Percentiles rank a stretch among this genome's conserved stretches.
Evolutionary conservation across 35 echinoderm and acorn worm genomes (phyloP).

Genomic region (Amphiura filiformis): DNA sequence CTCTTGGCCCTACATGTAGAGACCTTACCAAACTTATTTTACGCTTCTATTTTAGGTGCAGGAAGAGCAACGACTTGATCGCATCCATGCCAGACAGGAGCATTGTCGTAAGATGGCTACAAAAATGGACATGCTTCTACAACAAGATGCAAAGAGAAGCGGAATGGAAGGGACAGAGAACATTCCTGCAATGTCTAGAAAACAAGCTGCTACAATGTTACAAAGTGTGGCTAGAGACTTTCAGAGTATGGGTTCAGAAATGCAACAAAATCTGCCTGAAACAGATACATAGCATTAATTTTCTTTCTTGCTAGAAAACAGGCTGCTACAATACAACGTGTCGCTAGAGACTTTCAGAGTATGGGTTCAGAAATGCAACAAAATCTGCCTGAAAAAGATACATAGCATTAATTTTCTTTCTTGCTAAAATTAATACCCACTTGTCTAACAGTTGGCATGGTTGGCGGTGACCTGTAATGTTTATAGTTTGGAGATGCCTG

Average conservation of each 20-base stretch:
- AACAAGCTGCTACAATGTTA: conserved; percentile 46
- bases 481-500: too few species aligned
- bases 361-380: conserved; percentile 1
- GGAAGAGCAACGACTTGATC: conserved; percentile 27
- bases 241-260: conserved; percentile 19
- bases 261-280: too few species aligned
- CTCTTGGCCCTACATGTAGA: too few species aligned
- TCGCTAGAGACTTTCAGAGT: conserved; percentile 53
- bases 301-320: conserved; percentile 33
- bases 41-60: too few species aligned
- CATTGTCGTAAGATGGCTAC: conserved; percentile 43
- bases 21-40: too few species aligned
- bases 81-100: conserved; percentile 55
- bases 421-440: too few species aligned
- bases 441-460: too few species aligned
- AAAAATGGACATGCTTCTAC: conserved; percentile 57
- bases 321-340: conserved; percentile 43
- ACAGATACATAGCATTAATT: too few species aligned
- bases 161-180: conserved; percentile 36
- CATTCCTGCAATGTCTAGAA: conserved; percentile 47
- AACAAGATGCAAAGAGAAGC: conserved; percentile 66
- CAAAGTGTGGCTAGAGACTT: conserved; percentile 58
- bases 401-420: too few species aligned
- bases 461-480: too few species aligned
- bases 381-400: too few species aligned